Percentiles rank a stretch among this genome's conserved stretches.
Evolutionary conservation across 2,113 vertebrate species (phyloP).

Genomic region (Psittacus erithacus): DNA sequence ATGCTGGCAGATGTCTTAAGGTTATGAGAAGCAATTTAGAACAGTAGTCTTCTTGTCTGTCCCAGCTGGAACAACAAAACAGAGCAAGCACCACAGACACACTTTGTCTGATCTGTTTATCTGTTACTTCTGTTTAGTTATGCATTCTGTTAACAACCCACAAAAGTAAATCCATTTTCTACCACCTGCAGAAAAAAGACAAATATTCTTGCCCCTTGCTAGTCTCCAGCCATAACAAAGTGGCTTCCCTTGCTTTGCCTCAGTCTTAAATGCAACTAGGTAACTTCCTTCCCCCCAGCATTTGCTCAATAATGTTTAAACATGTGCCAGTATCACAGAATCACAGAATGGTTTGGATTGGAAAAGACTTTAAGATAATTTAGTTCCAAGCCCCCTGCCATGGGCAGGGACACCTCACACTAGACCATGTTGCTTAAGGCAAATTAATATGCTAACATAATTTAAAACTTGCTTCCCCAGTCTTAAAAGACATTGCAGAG

Average conservation of each 20-base stretch:
- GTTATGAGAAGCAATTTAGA: background rate
- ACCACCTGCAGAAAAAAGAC: background rate
- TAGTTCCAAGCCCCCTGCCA: background rate
- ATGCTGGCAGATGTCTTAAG: background rate
- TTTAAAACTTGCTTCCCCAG: background rate
- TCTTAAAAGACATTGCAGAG: background rate
- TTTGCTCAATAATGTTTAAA: background rate
- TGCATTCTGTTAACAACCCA: background rate
- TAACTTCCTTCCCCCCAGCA: background rate
- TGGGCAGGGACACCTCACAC: background rate
- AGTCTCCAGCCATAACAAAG: background rate
- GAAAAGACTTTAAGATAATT: background rate
- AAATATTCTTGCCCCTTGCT: background rate
- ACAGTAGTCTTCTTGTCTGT: background rate
- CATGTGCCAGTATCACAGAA: background rate
- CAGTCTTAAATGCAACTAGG: background rate
- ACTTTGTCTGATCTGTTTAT: background rate
- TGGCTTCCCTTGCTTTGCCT: background rate
- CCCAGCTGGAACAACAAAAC: conserved; percentile 38
- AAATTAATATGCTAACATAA: background rate
- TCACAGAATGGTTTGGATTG: background rate
- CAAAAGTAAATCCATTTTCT: background rate
- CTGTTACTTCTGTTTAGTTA: background rate
- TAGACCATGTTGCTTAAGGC: background rate
- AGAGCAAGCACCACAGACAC: background rate